These are phyloP conservation scores for Eremobia ochroleuca DNA, from an alignment of 2,888 invertebrate species.

Conservation along the genomic window DNA sequence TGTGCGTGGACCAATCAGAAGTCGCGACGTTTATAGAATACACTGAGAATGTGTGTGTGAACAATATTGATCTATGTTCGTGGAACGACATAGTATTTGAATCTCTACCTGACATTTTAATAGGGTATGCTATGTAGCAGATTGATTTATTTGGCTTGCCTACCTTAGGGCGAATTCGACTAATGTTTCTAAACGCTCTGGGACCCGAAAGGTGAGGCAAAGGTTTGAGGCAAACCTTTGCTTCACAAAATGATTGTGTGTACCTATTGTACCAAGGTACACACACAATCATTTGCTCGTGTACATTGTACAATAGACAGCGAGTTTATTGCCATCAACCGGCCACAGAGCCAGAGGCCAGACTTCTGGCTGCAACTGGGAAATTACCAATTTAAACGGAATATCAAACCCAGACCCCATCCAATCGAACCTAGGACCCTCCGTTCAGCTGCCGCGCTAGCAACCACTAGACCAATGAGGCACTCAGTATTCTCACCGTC, in stretches of 20 bases:
- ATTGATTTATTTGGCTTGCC: neutral
- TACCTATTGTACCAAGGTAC: too few relatives aligned
- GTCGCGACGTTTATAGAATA: neutral
- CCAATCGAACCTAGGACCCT: neutral
- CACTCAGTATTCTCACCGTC: neutral
- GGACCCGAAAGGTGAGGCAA: neutral
- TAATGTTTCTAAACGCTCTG: too few relatives aligned
- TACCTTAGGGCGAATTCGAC: too few relatives aligned
- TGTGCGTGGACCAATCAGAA: neutral
- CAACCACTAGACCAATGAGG: neutral
- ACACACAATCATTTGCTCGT: neutral
- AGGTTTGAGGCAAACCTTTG: too few relatives aligned
- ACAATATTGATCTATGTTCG: conserved; percentile 13
- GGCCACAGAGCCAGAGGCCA: neutral
- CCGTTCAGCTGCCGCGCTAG: neutral
- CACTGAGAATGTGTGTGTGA: neutral
- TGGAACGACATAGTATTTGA: neutral
- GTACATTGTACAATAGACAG: neutral
- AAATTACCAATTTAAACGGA: neutral
- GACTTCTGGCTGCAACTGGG: neutral
- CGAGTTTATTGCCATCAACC: neutral
- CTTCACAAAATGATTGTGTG: too few relatives aligned
- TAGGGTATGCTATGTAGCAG: neutral
- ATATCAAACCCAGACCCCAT: too few relatives aligned
- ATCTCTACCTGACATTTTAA: neutral